Evolutionary conservation across 2,888 invertebrate genomes (phyloP).

Genomic region (Lordiphosa fenestrarum): DNA sequence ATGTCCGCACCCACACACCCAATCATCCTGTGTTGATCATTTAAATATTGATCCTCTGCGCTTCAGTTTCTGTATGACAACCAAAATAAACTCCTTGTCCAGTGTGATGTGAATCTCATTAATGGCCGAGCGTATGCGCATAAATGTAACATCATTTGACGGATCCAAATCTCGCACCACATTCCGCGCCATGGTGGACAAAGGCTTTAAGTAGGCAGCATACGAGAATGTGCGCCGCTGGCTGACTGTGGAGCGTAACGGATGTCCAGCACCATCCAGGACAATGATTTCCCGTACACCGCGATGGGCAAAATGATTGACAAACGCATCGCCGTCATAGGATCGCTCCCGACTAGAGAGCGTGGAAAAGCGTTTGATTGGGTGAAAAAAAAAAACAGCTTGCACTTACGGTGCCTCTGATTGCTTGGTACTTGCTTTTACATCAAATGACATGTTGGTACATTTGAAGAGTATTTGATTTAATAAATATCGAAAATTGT

Average conservation of each 20-base stretch:
- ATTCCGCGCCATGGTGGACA: constrained; percentile 56
- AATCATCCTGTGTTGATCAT: not conserved
- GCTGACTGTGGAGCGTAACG: constrained; percentile 50
- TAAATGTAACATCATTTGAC: constrained; percentile 55
- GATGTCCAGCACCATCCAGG: constrained; percentile 39
- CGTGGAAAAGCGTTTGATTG: too few relatives aligned
- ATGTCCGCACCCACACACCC: not conserved
- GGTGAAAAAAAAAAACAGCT: too few relatives aligned
- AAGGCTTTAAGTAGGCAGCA: constrained; percentile 28
- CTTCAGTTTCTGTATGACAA: constrained; percentile 43
- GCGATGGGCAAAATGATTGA: constrained; percentile 39
- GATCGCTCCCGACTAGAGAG: constrained; percentile 9
- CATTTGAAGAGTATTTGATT: too few relatives aligned
- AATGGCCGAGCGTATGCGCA: constrained; percentile 51
- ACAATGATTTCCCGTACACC: constrained; percentile 52
- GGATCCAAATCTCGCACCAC: constrained; percentile 67
- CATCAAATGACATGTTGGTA: too few relatives aligned
- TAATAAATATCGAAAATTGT: too few relatives aligned
- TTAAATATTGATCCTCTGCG: not conserved
- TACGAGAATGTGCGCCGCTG: constrained; percentile 32
- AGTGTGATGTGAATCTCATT: constrained; percentile 52
- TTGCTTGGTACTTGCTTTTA: too few relatives aligned
- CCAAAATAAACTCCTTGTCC: constrained; percentile 41
- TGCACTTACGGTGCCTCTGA: too few relatives aligned
- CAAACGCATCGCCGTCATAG: constrained; percentile 55